Evolutionary conservation across 2,888 invertebrate species (phyloP), one percentile per base, ranked within the genome.

Genomic region (Philhelius pedissequus): DNA sequence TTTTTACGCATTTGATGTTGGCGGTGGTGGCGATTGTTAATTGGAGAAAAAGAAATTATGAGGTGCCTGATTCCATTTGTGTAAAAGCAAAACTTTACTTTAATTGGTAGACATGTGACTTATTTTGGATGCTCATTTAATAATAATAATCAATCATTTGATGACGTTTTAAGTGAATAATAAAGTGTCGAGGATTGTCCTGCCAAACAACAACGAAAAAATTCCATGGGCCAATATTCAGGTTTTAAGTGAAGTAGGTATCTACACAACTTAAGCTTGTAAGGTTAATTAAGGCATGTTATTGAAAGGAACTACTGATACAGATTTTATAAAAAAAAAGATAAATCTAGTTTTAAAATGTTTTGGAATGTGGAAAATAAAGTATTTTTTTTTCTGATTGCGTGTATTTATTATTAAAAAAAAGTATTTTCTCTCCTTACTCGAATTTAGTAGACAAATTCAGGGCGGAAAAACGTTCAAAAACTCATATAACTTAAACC

Each of bases 291-390:
- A 62, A 18, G 60, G 43, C 18, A 62, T 18, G 20, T 27, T 9
- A 60, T 40, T 40, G 20, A 62, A 62, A 43, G 27, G 27, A 27
- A 62, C 60, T 43, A 62, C 60, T 62, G 60, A 43, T 62, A 62
- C 43, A 62, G 60, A 62, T 62, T 43, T 40, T 35, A 20, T 18
- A n/a, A 38, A n/a, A 2, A 30, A 30, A 4, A 18, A 4, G 38
- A 4, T 1, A n/a, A 38, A 22, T 40, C 60, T 25, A 60, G 60
- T 25, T 40, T 62, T 25, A n/a, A 15, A 40, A 11, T 6, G 20
- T 11, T 35, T 43, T 43, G 43, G 27, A 43, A 43, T 32, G 56
- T 56, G 27, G 27, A 15, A 20, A 32, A 32, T 20, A 5, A 22
- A 22, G 20, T 48, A 7, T 52, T 4, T n/a, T 15, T 27, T 30